Percentiles rank a stretch among this genome's conserved stretches.
phyloP scores from a whole-genome alignment of 1,140 invertebrate species.

The Drosophila dunni region DNA sequence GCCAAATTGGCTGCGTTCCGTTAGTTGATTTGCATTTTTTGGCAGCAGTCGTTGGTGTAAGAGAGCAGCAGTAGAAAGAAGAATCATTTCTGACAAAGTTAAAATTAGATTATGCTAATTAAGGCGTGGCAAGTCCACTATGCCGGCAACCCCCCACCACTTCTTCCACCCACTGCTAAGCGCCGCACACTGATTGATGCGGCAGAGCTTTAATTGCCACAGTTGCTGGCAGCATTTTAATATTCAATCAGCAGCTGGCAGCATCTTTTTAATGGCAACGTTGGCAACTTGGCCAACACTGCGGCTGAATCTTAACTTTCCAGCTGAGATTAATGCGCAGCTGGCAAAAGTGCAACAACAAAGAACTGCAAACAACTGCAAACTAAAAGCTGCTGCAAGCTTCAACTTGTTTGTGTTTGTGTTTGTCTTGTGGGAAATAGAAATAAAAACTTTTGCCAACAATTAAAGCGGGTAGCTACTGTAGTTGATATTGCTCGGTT shows the following conservation, averaged over 20 bases:
- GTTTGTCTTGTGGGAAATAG: conserved; percentile 57
- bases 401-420: conserved; percentile 41
- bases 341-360: conserved; percentile 37
- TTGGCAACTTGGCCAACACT: conserved; percentile 19
- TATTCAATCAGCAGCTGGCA: conserved; percentile 79
- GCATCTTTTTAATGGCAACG: conserved; percentile 61
- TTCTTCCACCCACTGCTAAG: too few species aligned
- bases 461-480: conserved; percentile 54
- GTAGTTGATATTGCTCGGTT: not conserved
- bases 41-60: conserved; percentile 44
- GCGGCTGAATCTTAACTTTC: conserved; percentile 34
- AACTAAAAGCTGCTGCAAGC: conserved; percentile 21
- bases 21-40: conserved; percentile 77
- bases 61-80: conserved; percentile 2
- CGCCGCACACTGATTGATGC: conserved; percentile 64
- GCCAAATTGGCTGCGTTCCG: conserved; percentile 40
- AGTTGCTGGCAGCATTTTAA: conserved; percentile 62
- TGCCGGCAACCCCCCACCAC: not conserved
- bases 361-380: not conserved
- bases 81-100: conserved; percentile 63
- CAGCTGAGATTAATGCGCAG: conserved; percentile 68
- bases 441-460: conserved; percentile 50
- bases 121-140: conserved; percentile 56
- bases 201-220: conserved; percentile 60
- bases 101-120: conserved; percentile 84